These are phyloP conservation scores for Prochilodus magdalenae DNA, from an alignment of 2,113 vertebrate genomes.

Conservation along the genomic window DNA sequence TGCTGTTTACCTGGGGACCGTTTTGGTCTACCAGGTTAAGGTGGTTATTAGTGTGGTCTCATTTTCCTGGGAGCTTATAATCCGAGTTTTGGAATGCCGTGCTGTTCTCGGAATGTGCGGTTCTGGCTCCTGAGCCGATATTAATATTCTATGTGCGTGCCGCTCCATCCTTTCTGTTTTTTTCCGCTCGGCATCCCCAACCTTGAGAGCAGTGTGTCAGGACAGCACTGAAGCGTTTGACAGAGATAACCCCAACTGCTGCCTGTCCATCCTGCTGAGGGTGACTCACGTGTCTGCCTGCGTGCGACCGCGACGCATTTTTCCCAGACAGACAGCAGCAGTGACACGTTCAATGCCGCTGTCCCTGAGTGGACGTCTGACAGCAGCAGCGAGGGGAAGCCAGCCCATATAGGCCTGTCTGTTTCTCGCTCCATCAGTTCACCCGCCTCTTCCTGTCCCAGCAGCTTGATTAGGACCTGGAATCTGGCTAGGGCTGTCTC, in stretches of 20 bases:
- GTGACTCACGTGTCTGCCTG: not conserved
- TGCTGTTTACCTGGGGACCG: too few species aligned
- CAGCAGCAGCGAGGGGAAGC: not conserved
- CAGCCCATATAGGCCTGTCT: not conserved
- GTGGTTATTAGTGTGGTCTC: too few species aligned
- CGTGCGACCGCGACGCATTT: not conserved
- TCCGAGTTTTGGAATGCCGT: too few species aligned
- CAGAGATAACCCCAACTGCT: slow-evolving; percentile 63
- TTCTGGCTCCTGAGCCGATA: not conserved
- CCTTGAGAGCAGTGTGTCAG: slow-evolving; percentile 67
- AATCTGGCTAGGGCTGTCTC: too few species aligned
- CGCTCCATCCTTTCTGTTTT: slow-evolving; percentile 25
- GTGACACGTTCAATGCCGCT: not conserved
- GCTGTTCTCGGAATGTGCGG: not conserved
- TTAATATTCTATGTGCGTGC: slow-evolving; percentile 27
- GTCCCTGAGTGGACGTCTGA: not conserved
- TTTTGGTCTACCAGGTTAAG: too few species aligned
- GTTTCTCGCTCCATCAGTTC: not conserved
- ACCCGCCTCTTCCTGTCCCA: not conserved
- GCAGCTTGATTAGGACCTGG: too few species aligned
- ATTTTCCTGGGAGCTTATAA: too few species aligned
- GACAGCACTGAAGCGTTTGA: slow-evolving; percentile 71
- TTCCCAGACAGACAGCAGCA: slow-evolving; percentile 14
- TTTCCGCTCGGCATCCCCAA: slow-evolving; percentile 5
- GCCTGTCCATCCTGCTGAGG: slow-evolving; percentile 28